phyloP scores from a whole-genome alignment of 1,140 invertebrate genomes.

The Portunus trituberculatus region DNA sequence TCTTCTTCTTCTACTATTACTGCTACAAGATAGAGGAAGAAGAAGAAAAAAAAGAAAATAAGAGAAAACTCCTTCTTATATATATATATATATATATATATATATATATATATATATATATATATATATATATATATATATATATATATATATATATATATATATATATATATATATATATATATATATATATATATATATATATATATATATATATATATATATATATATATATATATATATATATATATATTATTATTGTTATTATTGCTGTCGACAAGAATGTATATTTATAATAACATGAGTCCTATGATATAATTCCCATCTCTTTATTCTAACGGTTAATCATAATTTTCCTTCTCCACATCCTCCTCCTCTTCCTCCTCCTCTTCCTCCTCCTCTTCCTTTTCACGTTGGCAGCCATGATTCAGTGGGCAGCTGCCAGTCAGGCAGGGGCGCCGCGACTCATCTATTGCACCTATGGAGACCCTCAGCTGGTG shows the following conservation, averaged over 20 bases:
- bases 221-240: slow-evolving; percentile 55
- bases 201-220: slow-evolving; percentile 46
- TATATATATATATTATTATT: slow-evolving; percentile 46
- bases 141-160: too few species aligned
- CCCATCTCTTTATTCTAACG: neutral
- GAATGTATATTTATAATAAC: neutral
- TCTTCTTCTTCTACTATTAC: too few species aligned
- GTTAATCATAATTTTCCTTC: neutral
- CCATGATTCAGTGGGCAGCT: slow-evolving; percentile 59
- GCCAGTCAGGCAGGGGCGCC: slow-evolving; percentile 47
- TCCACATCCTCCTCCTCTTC: neutral
- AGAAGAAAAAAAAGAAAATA: too few species aligned
- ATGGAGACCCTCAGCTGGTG: neutral
- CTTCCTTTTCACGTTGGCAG: neutral
- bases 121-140: too few species aligned
- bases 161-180: too few species aligned
- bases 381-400: neutral
- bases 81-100: too few species aligned
- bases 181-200: too few species aligned
- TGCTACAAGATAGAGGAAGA: too few species aligned
- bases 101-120: too few species aligned
- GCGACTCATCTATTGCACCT: slow-evolving; percentile 55
- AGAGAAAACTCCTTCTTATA: too few species aligned
- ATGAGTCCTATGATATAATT: neutral
- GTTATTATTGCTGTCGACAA: neutral